phyloP scores from a whole-genome alignment of 92 coral and sea anemone genomes.

The Porites rus region DNA sequence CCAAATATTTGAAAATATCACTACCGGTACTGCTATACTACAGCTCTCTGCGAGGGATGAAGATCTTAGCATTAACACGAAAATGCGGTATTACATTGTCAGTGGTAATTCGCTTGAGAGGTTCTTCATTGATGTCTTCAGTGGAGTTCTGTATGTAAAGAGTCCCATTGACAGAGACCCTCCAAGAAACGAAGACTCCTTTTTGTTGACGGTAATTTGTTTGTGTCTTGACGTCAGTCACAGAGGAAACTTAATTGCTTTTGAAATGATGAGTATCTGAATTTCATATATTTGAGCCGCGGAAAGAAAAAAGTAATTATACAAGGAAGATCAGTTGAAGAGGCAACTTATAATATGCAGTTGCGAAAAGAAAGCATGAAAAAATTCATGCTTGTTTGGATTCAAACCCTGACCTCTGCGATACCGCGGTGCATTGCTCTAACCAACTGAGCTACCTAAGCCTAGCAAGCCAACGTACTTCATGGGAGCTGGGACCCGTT shows the following conservation, averaged over 20 bases:
- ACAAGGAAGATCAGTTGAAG: too few relatives aligned
- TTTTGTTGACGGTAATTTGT: constrained; percentile 69
- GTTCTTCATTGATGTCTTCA: constrained; percentile 85
- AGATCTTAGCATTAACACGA: constrained; percentile 69
- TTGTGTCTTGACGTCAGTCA: not conserved
- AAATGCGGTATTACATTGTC: constrained; percentile 79
- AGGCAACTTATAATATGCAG: too few relatives aligned
- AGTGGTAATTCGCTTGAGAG: constrained; percentile 81
- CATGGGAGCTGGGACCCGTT: too few relatives aligned
- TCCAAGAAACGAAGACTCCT: constrained; percentile 80
- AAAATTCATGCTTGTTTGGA: too few relatives aligned
- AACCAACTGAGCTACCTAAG: too few relatives aligned
- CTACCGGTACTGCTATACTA: constrained; percentile 78
- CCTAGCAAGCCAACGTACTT: too few relatives aligned
- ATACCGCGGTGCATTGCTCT: too few relatives aligned
- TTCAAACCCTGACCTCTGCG: too few relatives aligned
- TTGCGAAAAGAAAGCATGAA: too few relatives aligned
- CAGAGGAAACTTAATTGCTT: not conserved
- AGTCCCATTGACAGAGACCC: constrained; percentile 89
- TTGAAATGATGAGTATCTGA: too few relatives aligned
- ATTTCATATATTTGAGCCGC: too few relatives aligned
- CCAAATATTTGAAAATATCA: constrained; percentile 76
- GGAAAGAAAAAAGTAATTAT: too few relatives aligned
- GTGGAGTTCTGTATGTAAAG: constrained; percentile 85
- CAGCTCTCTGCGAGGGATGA: constrained; percentile 78